A percentile compares a stretch with the other conserved stretches of the same genome.
phyloP scores from a whole-genome alignment of 1,140 invertebrate genomes.

The Spodoptera frugiperda region DNA sequence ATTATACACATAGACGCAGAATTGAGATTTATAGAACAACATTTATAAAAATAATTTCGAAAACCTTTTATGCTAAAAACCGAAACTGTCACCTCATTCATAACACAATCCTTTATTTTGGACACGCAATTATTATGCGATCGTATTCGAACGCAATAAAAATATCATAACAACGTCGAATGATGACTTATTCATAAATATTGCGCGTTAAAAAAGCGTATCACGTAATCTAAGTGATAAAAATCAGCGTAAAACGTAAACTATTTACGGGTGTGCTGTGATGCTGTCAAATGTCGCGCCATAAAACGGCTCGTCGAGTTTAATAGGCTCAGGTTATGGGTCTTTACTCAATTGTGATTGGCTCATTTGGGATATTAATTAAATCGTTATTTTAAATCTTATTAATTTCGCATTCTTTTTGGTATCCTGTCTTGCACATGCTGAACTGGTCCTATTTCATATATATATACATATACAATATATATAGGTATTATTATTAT shows the following conservation, averaged over 20 bases:
- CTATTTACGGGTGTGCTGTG: slow-evolving; percentile 34
- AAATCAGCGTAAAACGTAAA: slow-evolving; percentile 38
- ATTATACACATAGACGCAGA: no score
- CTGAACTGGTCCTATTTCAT: no score
- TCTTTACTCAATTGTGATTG: background rate
- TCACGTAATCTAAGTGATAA: slow-evolving; percentile 27
- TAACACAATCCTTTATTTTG: background rate
- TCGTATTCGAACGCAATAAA: background rate
- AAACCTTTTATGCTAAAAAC: no score
- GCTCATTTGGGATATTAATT: background rate
- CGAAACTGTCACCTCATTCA: background rate
- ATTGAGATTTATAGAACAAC: no score
- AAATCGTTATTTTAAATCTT: no score
- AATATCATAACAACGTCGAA: background rate
- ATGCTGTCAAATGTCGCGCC: slow-evolving; percentile 42
- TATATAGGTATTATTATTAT: no score
- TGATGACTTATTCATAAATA: slow-evolving; percentile 32
- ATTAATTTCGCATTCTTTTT: no score
- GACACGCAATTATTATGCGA: background rate
- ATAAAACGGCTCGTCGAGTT: slow-evolving; percentile 32
- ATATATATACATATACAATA: no score
- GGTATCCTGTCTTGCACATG: no score
- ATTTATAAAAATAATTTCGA: no score
- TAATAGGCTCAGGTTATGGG: slow-evolving; percentile 12
- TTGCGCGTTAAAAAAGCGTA: slow-evolving; percentile 3